Base-by-base conservation (phyloP, 1,140 invertebrate species). In the Triops longicaudatus region DNA sequence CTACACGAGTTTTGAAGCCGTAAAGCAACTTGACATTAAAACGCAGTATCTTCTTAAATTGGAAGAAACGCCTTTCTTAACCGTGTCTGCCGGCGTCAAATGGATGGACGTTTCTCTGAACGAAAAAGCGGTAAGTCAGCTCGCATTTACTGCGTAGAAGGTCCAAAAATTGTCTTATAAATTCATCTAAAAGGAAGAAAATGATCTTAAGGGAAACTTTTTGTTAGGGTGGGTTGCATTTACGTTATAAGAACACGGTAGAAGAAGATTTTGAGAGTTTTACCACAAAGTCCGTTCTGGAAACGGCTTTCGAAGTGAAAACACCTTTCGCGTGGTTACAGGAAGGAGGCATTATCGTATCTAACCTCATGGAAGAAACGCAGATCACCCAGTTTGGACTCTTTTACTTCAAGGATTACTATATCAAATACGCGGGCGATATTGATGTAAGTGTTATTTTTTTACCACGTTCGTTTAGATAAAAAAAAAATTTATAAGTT, bases 51-150 rank as follows among this genome's bases (percentile, higher is more conserved):
- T 63, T 14, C 26, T 43, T 14, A 75, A 75, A 31, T 22, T 43
- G 26, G 74, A 44, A 43, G 74, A 75, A 63, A 44, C 14, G 14
- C 28, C 37, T 1, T 26, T 42, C n/a, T 22, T 73, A 17, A 28
- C 71, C 26, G 63, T 73, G 9, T 26, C 63, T 42, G 63, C 41
- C 42, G 76, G 72, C 7, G 76, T 37, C 42, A 74, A 43, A 74
- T 77, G 76, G 76, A 77, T 14, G 27, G 31, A 41, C 12, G 17
- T 42, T 9, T 22, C 41, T 26, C n/a, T 43, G 1, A 31, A 44
- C 22, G 72, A 77, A 6, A 73, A n/a, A 77, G 76, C 26, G 22
- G 50, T 73, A 41, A 74, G 42, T n/a, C n/a, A n/a, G n/a, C n/a
- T n/a, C n/a, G n/a, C n/a, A n/a, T n/a, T n/a, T n/a, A n/a, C n/a